phyloP scores from a whole-genome alignment of 2,888 invertebrate genomes.

The Leptinotarsa rubiginosa region DNA sequence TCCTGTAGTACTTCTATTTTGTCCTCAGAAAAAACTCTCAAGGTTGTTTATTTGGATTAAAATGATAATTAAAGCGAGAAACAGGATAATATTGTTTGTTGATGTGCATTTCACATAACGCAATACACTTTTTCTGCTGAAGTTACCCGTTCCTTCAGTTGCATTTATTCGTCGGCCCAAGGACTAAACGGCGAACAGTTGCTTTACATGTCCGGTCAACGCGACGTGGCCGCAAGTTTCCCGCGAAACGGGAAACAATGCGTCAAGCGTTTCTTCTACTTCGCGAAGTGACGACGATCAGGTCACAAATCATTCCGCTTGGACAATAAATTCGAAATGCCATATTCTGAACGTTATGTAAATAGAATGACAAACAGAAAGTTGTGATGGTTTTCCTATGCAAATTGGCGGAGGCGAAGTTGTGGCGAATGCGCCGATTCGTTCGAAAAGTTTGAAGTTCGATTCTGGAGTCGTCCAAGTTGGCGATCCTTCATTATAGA shows the following conservation, averaged over 20 bases:
- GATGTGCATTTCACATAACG: too few species aligned
- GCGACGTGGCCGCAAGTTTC: slow-evolving; percentile 49
- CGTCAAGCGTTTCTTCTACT: slow-evolving; percentile 57
- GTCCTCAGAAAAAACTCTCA: too few species aligned
- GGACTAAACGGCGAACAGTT: slow-evolving; percentile 54
- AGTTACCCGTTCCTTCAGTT: not conserved
- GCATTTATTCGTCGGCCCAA: slow-evolving; percentile 6
- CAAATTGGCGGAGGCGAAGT: slow-evolving; percentile 27
- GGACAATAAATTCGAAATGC: slow-evolving; percentile 43
- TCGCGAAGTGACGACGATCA: slow-evolving; percentile 49
- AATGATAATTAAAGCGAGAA: too few species aligned
- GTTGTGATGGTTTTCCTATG: slow-evolving; percentile 39
- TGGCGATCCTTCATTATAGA: not conserved
- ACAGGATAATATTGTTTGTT: too few species aligned
- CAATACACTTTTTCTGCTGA: not conserved
- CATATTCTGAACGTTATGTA: slow-evolving; percentile 41
- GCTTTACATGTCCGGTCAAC: slow-evolving; percentile 59
- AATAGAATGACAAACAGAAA: slow-evolving; percentile 26
- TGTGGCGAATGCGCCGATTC: slow-evolving; percentile 19
- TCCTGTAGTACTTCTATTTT: too few species aligned
- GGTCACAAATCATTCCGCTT: slow-evolving; percentile 53
- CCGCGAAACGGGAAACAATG: slow-evolving; percentile 55
- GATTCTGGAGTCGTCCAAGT: not conserved
- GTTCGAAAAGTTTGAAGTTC: not conserved
- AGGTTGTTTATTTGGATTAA: too few species aligned